Evolutionary conservation across 53 echinoderm and acorn worm species (phyloP).

Genomic region (Paracentrotus lividus): DNA sequence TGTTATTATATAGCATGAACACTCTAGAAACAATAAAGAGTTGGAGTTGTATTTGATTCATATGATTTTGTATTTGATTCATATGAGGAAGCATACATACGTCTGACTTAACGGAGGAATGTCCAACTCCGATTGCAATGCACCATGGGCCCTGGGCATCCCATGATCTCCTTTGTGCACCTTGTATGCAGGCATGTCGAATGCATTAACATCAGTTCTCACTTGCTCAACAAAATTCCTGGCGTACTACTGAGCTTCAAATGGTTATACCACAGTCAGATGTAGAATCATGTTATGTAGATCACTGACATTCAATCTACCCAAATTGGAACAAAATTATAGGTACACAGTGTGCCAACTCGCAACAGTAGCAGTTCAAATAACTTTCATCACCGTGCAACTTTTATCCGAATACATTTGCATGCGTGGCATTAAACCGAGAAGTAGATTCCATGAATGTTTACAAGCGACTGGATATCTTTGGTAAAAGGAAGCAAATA

Average conservation of each 20-base stretch:
- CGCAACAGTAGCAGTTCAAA: neutral
- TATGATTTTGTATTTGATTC: neutral
- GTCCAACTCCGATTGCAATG: slow-evolving; percentile 12
- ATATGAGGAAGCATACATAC: slow-evolving; percentile 32
- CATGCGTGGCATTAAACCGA: neutral
- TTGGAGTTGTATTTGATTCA: no score
- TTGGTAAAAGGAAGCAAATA: slow-evolving; percentile 19
- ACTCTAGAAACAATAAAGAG: no score
- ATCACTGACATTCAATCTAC: slow-evolving; percentile 23
- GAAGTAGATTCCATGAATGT: slow-evolving; percentile 20
- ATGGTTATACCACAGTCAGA: slow-evolving; percentile 56
- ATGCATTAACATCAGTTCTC: slow-evolving; percentile 46
- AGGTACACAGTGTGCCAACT: neutral
- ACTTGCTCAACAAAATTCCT: slow-evolving; percentile 60
- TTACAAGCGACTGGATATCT: neutral
- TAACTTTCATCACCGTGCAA: neutral
- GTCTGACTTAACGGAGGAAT: slow-evolving; percentile 31
- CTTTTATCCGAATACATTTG: neutral
- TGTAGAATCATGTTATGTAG: slow-evolving; percentile 54
- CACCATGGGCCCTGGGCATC: slow-evolving; percentile 36
- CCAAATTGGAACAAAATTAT: slow-evolving; percentile 21
- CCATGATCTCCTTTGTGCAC: slow-evolving; percentile 45
- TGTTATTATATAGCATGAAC: no score
- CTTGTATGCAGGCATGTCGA: slow-evolving; percentile 62
- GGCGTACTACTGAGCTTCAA: slow-evolving; percentile 41